Evolutionary conservation across 2,113 vertebrate genomes (phyloP), one percentile per base, ranked within the genome.

Genomic region (Myotis yumanensis): DNA sequence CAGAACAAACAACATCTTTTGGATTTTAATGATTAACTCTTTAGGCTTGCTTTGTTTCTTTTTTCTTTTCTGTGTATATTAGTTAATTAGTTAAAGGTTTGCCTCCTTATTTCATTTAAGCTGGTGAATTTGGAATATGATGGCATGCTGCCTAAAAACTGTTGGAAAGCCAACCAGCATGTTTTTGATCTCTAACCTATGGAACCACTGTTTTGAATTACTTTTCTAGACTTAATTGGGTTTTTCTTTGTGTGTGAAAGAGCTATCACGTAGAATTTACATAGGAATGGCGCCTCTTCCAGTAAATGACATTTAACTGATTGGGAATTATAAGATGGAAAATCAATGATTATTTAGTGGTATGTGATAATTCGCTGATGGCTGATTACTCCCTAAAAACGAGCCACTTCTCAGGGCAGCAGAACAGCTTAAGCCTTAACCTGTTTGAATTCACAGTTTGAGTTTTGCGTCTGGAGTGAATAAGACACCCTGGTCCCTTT

Each of bases 151-250:
- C n/a, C 75, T 62, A 43, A 59, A 57, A 51, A 22, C 23, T 37
- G 43, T 62, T 92, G 30, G 48, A 66, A 91, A 43, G 48, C 62
- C 62, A 32, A 17, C 69, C 43, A 59, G 51, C 52, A 48, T n/a
- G 3, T 4, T 62, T 82, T 82, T 91, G 11, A 16, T 80, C 18
- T 75, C n/a, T 80, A 73, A 52, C 12, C 43, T 73, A 57, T 11
- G 68, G n/a, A 93, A 66, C 79, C 18, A 82, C 15, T 64, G 16
- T 57, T 95, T 75, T 91, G 69, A 96, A 80, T 68, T 76, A 86
- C 32, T 62, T 93, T 54, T 85, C 48, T 54, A 81, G 15, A 88
- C 1, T 85, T 92, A 66, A 28, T 83, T 86, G 18, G 28, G 4
- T 2, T 17, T 95, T 86, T 71, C n/a, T 62, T 16, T 16, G 25